These are phyloP conservation scores for Intellagama lesueurii DNA, from an alignment of 2,797 vertebrate species.

Conservation along the genomic window DNA sequence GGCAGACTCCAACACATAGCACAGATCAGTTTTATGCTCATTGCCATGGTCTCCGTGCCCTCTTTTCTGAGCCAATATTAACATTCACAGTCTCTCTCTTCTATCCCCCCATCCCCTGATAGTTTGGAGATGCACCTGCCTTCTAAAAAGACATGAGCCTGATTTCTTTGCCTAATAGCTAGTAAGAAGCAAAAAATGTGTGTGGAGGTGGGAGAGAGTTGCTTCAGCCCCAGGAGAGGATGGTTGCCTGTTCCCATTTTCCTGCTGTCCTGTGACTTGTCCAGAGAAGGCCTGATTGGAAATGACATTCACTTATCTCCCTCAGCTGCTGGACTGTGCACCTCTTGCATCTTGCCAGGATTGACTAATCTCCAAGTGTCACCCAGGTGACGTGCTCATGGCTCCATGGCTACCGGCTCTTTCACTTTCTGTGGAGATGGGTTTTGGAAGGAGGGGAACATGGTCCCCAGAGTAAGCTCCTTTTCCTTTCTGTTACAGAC, in stretches of 20 bases:
- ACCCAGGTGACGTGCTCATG: neutral
- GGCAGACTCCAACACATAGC: neutral
- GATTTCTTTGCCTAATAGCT: conserved; percentile 70
- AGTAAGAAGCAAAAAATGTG: conserved; percentile 34
- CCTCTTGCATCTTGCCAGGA: neutral
- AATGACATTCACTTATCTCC: conserved; percentile 43
- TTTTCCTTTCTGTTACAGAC: neutral
- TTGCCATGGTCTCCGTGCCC: neutral
- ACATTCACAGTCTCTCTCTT: neutral
- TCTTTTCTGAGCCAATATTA: neutral
- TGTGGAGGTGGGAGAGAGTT: conserved; percentile 1
- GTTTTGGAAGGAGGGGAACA: neutral
- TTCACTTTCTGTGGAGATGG: neutral
- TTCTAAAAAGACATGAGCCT: conserved; percentile 43
- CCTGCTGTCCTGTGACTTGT: conserved; percentile 57
- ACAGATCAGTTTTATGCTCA: neutral
- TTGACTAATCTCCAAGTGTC: rapidly evolving
- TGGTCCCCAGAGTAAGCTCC: neutral
- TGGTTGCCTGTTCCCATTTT: conserved; percentile 68
- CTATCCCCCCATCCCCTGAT: neutral
- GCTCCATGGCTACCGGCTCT: neutral
- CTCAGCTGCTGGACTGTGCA: neutral
- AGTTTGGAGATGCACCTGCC: conserved; percentile 32
- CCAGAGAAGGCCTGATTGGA: conserved; percentile 59
- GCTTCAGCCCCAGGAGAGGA: conserved; percentile 50